Evolutionary conservation across 2,113 vertebrate species (phyloP).

Genomic region (Leptobrachium leishanense): DNA sequence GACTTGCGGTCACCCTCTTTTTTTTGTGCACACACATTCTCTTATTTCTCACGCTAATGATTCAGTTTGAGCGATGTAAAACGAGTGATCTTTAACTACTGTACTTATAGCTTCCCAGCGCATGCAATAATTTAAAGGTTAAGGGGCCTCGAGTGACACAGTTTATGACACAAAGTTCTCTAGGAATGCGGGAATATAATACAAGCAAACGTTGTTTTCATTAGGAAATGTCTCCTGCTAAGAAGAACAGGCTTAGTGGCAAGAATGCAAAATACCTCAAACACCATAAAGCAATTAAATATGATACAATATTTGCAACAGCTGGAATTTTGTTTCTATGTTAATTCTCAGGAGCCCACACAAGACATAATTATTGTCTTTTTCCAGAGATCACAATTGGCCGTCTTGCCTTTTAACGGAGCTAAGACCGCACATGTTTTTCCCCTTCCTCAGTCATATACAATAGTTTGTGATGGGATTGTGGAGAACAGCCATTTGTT

Average conservation of each 20-base stretch:
- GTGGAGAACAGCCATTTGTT: not conserved
- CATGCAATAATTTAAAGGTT: conserved; percentile 32
- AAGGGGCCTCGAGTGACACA: conserved; percentile 23
- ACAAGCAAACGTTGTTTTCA: conserved; percentile 36
- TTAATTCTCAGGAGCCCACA: not conserved
- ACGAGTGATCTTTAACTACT: conserved; percentile 25
- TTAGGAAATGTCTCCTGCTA: conserved; percentile 46
- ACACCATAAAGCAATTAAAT: conserved; percentile 44
- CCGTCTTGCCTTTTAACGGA: not conserved
- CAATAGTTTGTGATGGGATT: conserved; percentile 12
- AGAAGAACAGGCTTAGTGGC: conserved; percentile 41
- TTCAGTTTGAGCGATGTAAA: conserved; percentile 13
- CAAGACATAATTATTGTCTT: conserved; percentile 24
- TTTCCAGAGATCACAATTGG: conserved; percentile 1
- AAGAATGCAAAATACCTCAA: conserved; percentile 40
- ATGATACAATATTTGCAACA: conserved; percentile 41
- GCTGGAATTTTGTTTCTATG: conserved; percentile 23
- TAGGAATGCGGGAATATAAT: conserved; percentile 43
- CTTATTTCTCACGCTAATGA: not conserved
- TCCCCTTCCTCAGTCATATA: conserved; percentile 13
- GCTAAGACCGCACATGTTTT: conserved; percentile 7
- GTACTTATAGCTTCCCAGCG: conserved; percentile 9
- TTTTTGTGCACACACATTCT: not conserved
- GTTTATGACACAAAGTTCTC: conserved; percentile 33
- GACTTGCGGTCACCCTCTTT: not conserved